Evolutionary conservation across 2,888 invertebrate species (phyloP), one percentile per base, ranked within the genome.

Genomic region (Agrotis exclamationis): DNA sequence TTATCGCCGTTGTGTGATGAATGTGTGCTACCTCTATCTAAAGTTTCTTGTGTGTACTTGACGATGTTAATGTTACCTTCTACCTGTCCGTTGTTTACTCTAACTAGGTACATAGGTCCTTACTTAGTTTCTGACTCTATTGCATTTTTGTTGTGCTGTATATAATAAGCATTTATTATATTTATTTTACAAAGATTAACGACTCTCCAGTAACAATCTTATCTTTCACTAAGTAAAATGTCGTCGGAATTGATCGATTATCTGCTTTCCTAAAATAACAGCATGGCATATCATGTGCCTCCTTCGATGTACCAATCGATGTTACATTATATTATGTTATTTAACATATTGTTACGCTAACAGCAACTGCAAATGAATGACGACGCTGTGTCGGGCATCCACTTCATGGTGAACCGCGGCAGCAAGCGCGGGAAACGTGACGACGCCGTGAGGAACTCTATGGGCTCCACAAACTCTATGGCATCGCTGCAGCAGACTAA

Each of bases 311-410:
- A 48, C 7, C 16, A 48, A 77, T 45, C 33, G 13, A 22, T 74
- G 39, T 54, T 39, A 22, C n/a, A 28, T 1, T 16, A 7, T 20
- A 45, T 59, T 33, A 54, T 62, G 47, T 63, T 54, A 28, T 76
- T 53, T 58, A 76, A 76, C 22, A 53, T 48, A 18, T 58, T 59
- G 22, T 58, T 68, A 63, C 66, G 74, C 14, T 67, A 71, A 85
- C 89, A 96, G 96, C 96, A 96, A 95, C 90, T 94, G n/a, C 94
- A 93, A 88, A 94, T 97, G 96, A 97, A 96, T 76, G 98, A 98
- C 83, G 98, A 98, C 87, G 97, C 97, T 1, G 96, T 97, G 18
- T 98, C 98, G 51, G 98, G 98, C 20, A 98, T 98, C 78, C 98
- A 98, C 87, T 98, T 98, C 89, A 97, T 97, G 16, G 98, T 97